Evolutionary conservation across 2,888 invertebrate species (phyloP), one percentile per base, ranked within the genome.

Genomic region (Xylophagus ater): DNA sequence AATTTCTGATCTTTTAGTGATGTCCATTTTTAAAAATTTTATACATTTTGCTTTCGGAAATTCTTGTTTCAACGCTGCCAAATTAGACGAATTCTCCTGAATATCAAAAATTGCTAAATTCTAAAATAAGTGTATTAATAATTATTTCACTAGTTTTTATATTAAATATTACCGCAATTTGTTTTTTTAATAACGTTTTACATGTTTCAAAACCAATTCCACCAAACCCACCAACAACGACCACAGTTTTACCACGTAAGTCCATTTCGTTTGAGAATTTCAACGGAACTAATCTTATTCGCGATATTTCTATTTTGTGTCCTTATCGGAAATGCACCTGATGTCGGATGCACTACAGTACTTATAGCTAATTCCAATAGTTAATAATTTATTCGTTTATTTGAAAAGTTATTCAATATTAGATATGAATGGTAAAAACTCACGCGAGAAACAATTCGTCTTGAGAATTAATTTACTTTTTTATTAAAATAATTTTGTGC

Each of bases 131-230:
- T 51, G n/a, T n/a, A n/a, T 39, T 37, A 50, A 52, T 36, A 54
- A 47, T 15, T 55, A 45, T 29, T 5, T 19, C 4, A 7, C n/a
- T 17, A 3, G 12, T 15, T 10, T 15, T 10, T 15, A 8, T 32
- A 32, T 19, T n/a, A n/a, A n/a, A n/a, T n/a, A n/a, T 51, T 34
- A 59, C 59, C 33, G 52, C 49, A 36, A 58, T 53, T 37, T 51
- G 50, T 32, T 51, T 56, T 25, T 44, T 44, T 44, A 58, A 47
- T 30, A 59, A 46, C 34, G 51, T 42, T 35, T 55, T 58, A 38
- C 58, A 56, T n/a, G 53, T 49, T 43, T 56, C 60, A 19, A 56
- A 43, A 2, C 53, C 57, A 31, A 60, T 34, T 49, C 53, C 38
- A 45, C 49, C 45, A 57, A 51, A 47, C 56, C 46, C 60, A 56